Percentiles rank a stretch among this genome's conserved stretches.
Evolutionary conservation across 1,140 invertebrate genomes (phyloP).

Genomic region (Ylistrum balloti): DNA sequence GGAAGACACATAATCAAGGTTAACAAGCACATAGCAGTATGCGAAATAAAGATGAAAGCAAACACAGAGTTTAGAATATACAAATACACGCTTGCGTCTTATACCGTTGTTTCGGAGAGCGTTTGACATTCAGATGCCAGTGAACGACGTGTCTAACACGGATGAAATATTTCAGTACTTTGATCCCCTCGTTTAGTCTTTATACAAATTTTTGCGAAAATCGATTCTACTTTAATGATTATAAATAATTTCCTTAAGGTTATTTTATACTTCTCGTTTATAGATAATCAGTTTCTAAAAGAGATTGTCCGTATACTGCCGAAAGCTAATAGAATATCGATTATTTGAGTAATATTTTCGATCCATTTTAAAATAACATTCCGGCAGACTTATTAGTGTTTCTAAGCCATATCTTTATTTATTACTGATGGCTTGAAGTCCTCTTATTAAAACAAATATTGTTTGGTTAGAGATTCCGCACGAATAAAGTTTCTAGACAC

Average conservation of each 20-base stretch:
- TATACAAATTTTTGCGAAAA: background rate
- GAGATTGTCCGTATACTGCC: background rate
- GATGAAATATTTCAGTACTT: no score
- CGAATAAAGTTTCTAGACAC: background rate
- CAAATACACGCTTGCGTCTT: no score
- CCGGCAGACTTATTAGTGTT: background rate
- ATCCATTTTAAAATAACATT: background rate
- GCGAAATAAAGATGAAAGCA: no score
- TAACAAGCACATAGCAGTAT: no score
- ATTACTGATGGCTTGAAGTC: background rate
- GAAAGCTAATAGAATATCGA: background rate
- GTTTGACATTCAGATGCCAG: no score
- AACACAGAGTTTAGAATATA: no score
- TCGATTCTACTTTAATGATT: slow-evolving; percentile 25
- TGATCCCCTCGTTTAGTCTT: background rate
- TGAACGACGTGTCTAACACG: no score
- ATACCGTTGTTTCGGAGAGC: no score
- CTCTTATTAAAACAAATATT: background rate
- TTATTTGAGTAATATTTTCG: background rate
- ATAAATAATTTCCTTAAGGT: background rate
- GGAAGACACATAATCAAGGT: no score
- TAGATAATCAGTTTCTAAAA: background rate
- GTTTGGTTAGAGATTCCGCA: background rate
- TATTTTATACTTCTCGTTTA: background rate
- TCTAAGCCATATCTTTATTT: background rate